A percentile compares a stretch with the other conserved stretches of the same genome.
Evolutionary conservation across 2,113 vertebrate genomes (phyloP).

Genomic region (Hyperopisus bebe): DNA sequence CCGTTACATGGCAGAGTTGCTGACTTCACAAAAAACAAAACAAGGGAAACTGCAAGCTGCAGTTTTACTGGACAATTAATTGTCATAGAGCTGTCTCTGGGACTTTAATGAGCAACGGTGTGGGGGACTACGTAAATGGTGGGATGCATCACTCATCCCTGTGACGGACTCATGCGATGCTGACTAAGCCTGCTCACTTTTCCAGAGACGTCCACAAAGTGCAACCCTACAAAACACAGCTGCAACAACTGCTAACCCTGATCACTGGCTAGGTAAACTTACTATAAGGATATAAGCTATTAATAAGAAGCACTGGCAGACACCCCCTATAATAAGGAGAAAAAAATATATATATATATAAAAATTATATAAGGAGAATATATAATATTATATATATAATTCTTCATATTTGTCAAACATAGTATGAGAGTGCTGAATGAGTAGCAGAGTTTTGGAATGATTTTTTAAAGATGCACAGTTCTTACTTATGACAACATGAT

Average conservation of each 20-base stretch:
- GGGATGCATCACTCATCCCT: background rate
- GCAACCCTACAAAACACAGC: background rate
- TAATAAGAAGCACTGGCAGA: background rate
- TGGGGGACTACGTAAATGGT: background rate
- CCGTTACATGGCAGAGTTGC: background rate
- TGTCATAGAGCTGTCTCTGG: background rate
- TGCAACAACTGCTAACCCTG: background rate
- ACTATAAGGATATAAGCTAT: background rate
- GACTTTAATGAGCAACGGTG: background rate
- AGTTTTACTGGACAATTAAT: conserved; percentile 1
- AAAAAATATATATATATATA: background rate
- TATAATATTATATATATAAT: background rate
- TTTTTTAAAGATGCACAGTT: background rate
- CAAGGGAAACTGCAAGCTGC: background rate
- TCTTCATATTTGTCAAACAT: background rate
- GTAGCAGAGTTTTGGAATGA: background rate
- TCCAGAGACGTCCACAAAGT: background rate
- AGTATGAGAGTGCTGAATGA: background rate
- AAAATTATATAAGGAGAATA: no score
- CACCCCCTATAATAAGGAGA: background rate
- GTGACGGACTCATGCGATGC: background rate
- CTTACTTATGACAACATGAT: background rate
- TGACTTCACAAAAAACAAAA: background rate
- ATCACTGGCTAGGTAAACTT: background rate
- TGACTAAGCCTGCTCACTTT: background rate